Base-by-base conservation (phyloP, 92 coral and sea anemone species). In the Palythoa grandiflora region DNA sequence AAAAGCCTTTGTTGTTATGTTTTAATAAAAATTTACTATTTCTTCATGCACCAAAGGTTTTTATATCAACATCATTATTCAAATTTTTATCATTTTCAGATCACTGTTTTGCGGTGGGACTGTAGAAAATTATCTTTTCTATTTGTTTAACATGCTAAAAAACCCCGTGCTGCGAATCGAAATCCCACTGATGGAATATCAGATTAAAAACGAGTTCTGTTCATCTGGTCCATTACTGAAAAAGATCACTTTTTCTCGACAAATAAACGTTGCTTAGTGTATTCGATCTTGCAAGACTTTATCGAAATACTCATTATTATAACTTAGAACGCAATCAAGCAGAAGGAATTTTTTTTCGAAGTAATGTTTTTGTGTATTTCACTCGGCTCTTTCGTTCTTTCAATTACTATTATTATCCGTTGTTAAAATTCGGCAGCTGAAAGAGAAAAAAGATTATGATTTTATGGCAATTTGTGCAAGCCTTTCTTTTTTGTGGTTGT, bases 151-250 rank as follows among this genome's bases (percentile, higher is more conserved):
- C 86, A 28, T 44, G 61, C 66, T 7, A 48, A 48, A 15, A 40
- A 50, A 44, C 5, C n/a, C 68, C 86, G 38, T 81, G 86, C 86
- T 81, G 86, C 66, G 57, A 50, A n/a, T 81, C 75, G 20, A 11
- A 81, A 79, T 39, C 53, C 76, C 60, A 38, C 75, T 66, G 75
- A 81, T 81, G 50, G 38, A 51, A 65, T 47, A 81, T 66, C 20
- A 65, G 73, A 81, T 66, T 65, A 81, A 17, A 63, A 70, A 35
- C 9, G 3, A 52, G 19, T 7, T 47, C 28, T 0, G 28, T 75
- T 16, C 13, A 39, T 13, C 37, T 1, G 8, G 38, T 19, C 35
- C 15, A 1, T 17, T 48, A 11, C 35, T 10, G 14, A 48, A 53
- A 10, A 11, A 19, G 59, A 17, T 75, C 13, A 75, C 6, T 75